Base-by-base conservation (phyloP, 1,140 invertebrate species). In the Brachionus rubens region DNA sequence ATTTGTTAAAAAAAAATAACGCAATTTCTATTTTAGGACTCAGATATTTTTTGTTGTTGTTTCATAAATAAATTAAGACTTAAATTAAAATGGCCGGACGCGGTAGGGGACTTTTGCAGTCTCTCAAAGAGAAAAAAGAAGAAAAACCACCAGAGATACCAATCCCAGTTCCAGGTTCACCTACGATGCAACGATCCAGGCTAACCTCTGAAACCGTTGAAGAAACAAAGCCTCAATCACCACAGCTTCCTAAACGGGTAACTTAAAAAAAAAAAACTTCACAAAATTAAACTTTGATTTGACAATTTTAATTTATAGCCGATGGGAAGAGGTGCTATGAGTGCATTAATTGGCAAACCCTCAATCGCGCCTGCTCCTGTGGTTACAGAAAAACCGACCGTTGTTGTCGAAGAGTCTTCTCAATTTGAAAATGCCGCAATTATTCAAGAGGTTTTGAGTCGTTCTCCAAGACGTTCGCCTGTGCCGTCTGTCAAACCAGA, bases 51-150 rank as follows among this genome's bases (percentile, higher is more conserved):
- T 7, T 14, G 5, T 46, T 4, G 3, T 7, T 7, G 14, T 14
- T 46, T 46, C 5, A 7, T 7, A 46, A 46, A 46, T 7, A 24
- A 65, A 41, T 21, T 43, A 36, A 65, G 43, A 43, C n/a, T n/a
- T n/a, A 65, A 43, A 26, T 65, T 43, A 65, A 41, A 65, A 65
- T 65, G 59, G 40, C 24, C 19, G 59, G 59, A 43, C 26, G 33
- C n/a, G 59, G 59, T 41, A 21, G 59, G 24, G 59, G 59, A 65
- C 14, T 65, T 9, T 41, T 65, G 19, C 59, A 65, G n/a, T 41
- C 59, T 43, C 19, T 65, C 2, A 65, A 65, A 26, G 59, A 65
- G 40, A 65, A 65, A 65, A 65, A 65, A 26, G 59, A 65, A 41
- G 59, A 65, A 65, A 65, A 65, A 65, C 24, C 9, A 16, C n/a